phyloP scores from a whole-genome alignment of 2,888 invertebrate genomes.

The Meghimatium bilineatum region DNA sequence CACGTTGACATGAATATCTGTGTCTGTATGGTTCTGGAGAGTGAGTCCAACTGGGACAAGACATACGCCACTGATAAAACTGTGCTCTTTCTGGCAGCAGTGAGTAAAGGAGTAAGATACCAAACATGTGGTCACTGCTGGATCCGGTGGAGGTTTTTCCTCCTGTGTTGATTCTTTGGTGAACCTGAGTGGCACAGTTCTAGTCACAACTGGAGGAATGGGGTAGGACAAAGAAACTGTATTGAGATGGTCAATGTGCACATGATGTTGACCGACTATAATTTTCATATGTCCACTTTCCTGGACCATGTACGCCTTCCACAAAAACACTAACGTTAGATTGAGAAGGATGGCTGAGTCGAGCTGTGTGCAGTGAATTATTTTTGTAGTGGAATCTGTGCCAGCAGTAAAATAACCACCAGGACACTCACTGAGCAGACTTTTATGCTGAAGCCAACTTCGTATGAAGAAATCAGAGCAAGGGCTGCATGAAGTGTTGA shows the following conservation, averaged over 20 bases:
- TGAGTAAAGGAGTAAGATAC: slow-evolving; percentile 82
- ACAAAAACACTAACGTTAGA: slow-evolving; percentile 71
- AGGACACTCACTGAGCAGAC: not conserved
- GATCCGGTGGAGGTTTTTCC: slow-evolving; percentile 60
- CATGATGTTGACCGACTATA: slow-evolving; percentile 84
- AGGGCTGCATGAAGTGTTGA: slow-evolving; percentile 71
- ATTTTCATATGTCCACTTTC: slow-evolving; percentile 80
- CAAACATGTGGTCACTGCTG: slow-evolving; percentile 79
- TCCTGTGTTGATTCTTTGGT: slow-evolving; percentile 62
- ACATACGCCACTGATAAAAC: slow-evolving; percentile 82
- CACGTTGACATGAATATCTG: slow-evolving; percentile 63
- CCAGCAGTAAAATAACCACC: not conserved
- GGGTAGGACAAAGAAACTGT: slow-evolving; percentile 79
- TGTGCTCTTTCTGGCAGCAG: slow-evolving; percentile 81
- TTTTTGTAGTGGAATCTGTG: not conserved
- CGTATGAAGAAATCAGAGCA: slow-evolving; percentile 75
- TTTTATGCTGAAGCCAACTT: slow-evolving; percentile 53
- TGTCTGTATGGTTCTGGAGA: slow-evolving; percentile 65
- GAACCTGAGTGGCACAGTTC: slow-evolving; percentile 76
- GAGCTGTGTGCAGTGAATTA: not conserved
- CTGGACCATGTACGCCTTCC: slow-evolving; percentile 80
- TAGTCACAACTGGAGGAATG: slow-evolving; percentile 70
- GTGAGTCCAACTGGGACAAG: slow-evolving; percentile 83
- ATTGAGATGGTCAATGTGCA: slow-evolving; percentile 82
- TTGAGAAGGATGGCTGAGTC: slow-evolving; percentile 65